Evolutionary conservation across 2,888 invertebrate species (phyloP).

Genomic region (Platycnemis pennipes): DNA sequence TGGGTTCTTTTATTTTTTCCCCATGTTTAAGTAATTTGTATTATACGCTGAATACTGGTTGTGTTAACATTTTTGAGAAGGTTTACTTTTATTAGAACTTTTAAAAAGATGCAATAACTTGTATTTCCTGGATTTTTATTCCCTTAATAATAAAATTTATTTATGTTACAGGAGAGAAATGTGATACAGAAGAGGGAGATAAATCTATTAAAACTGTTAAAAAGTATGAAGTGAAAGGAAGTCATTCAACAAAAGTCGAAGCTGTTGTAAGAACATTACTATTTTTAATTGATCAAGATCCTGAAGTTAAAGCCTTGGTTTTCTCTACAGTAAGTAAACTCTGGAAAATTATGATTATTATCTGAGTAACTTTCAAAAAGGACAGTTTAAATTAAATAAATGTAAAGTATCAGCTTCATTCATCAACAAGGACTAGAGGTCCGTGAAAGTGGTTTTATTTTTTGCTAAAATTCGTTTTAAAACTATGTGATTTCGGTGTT

Average conservation of each 20-base stretch:
- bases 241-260: slow-evolving; percentile 87
- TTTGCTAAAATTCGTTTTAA: too few species aligned
- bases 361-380: not conserved
- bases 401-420: too few species aligned
- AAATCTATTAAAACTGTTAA: slow-evolving; percentile 47
- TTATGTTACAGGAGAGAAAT: slow-evolving; percentile 60
- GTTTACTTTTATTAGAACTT: too few species aligned
- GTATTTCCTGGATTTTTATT: too few species aligned
- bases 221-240: slow-evolving; percentile 80
- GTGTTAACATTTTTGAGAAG: too few species aligned
- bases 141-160: not conserved
- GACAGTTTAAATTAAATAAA: too few species aligned
- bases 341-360: not conserved
- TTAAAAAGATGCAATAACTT: too few species aligned
- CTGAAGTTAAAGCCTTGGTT: slow-evolving; percentile 85
- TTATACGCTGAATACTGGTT: too few species aligned
- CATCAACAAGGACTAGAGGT: too few species aligned
- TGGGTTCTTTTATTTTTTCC: too few species aligned
- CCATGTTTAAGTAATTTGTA: not conserved
- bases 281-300: slow-evolving; percentile 80
- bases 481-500: too few species aligned
- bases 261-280: slow-evolving; percentile 83
- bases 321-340: slow-evolving; percentile 83
- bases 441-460: too few species aligned
- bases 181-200: slow-evolving; percentile 74